A percentile compares a stretch with the other conserved stretches of the same genome.
Conservation (phyloP, 2,888 invertebrate genomes). For the Siphonodentalium dalli region DNA sequence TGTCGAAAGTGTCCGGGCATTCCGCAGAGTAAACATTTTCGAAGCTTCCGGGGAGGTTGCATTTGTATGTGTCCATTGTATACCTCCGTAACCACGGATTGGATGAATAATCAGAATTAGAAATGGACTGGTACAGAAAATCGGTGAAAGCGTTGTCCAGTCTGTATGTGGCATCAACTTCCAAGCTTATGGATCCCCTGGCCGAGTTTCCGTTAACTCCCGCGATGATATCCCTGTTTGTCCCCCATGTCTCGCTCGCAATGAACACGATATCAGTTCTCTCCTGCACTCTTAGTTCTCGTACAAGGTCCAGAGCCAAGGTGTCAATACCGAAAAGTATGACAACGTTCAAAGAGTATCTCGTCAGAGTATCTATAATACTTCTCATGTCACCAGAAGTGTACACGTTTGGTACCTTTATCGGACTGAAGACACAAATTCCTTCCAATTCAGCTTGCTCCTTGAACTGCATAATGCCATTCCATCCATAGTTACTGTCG, state of each 20-base stretch:
- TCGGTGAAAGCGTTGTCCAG: conserved; percentile 18
- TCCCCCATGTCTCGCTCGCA: conserved; percentile 53
- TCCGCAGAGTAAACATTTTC: conserved; percentile 16
- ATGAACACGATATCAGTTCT: conserved; percentile 33
- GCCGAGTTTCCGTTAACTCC: conserved; percentile 28
- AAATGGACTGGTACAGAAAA: conserved; percentile 26
- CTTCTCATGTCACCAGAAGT: conserved; percentile 6
- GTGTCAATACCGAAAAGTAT: conserved; percentile 42
- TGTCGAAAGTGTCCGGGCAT: too few species aligned
- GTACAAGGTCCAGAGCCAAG: conserved; percentile 33
- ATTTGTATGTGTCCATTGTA: conserved; percentile 40
- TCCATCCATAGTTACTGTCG: conserved; percentile 44
- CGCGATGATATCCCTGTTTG: conserved; percentile 25
- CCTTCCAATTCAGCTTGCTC: conserved; percentile 28
- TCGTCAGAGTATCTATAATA: too few species aligned
- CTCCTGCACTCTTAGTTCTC: conserved; percentile 18
- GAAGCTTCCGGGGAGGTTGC: conserved; percentile 39
- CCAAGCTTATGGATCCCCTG: conserved; percentile 40
- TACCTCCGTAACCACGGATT: conserved; percentile 43
- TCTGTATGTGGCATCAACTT: conserved; percentile 26
- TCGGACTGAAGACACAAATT: conserved; percentile 44
- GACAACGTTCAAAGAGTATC: conserved; percentile 32
- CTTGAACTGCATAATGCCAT: conserved; percentile 35
- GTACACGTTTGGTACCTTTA: conserved; percentile 27
- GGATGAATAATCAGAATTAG: conserved; percentile 1